Evolutionary conservation across 2,888 invertebrate species (phyloP), one percentile per base, ranked within the genome.

Genomic region (Cryptocheilus praepositus): DNA sequence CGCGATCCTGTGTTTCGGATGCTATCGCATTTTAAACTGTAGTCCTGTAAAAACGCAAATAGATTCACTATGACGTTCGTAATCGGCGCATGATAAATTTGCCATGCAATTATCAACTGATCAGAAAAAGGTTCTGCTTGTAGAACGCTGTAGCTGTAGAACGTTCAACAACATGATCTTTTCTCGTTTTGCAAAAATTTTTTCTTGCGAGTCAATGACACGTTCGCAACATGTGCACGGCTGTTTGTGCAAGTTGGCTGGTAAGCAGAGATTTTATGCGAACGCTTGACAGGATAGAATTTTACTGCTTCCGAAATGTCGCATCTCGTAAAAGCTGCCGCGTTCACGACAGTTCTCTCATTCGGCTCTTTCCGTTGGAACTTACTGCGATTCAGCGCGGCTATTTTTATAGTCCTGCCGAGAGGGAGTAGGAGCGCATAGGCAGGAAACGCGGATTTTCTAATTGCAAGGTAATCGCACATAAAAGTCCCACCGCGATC

Each of bases 301-400:
- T 84, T 83, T 81, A 84, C 81, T 74, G 76, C 83, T 80, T 83
- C 81, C 81, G 81, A 82, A 83, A 82, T 81, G 76, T 76, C 77
- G 68, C 69, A 65, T 74, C 78, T 84, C 83, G 75, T 84, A 84
- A 84, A 84, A 83, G 63, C 72, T 62, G 70, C 67, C 66, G 69
- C 70, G 65, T 79, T 79, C 79, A 79, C 61, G 79, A 76, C 66
- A 79, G 63, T 79, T n/a, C 62, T 64, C 69, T 62, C 72, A 65
- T 76, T 75, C 70, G 61, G 63, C 69, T 72, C 70, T 73, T 74
- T 71, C 73, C 74, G 67, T 64, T 61, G 63, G 61, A 79, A 73
- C 71, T 74, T 73, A 79, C 76, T 79, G 76, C 72, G 71, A 79
- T 79, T 76, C 63, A 67, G 66, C 72, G 60, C 74, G 70, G 62